Conservation (phyloP, 2,113 vertebrate genomes). For the Epinephelus cyanopodus region DNA sequence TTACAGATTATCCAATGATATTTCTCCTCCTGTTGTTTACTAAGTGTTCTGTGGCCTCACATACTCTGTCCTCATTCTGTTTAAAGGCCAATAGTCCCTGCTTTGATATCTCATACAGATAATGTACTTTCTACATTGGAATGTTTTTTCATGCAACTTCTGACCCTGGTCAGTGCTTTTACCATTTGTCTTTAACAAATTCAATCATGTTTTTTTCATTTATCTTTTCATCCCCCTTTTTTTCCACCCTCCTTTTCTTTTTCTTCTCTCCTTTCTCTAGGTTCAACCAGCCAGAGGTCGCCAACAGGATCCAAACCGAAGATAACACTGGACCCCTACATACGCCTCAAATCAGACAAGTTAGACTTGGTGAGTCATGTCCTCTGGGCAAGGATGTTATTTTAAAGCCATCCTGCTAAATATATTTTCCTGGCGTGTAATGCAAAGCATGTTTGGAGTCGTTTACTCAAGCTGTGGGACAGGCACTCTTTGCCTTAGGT, state of each 20-base stretch:
- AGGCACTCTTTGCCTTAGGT: background rate
- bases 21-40: slow-evolving; percentile 40
- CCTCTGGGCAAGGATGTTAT: background rate
- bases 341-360: slow-evolving; percentile 91
- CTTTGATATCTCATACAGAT: background rate
- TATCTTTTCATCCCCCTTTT: background rate
- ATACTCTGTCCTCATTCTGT: background rate
- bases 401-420: background rate
- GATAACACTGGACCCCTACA: slow-evolving; percentile 90
- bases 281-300: slow-evolving; percentile 79
- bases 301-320: slow-evolving; percentile 84
- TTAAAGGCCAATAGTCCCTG: background rate
- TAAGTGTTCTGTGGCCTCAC: slow-evolving; percentile 12
- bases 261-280: slow-evolving; percentile 64
- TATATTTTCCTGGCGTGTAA: background rate
- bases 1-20: slow-evolving; percentile 50
- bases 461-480: background rate
- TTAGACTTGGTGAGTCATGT: slow-evolving; percentile 88
- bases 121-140: background rate
- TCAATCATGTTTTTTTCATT: background rate
- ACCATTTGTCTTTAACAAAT: background rate
- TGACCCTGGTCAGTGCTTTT: background rate
- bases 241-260: background rate
- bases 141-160: background rate
- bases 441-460: background rate